Base-by-base conservation (phyloP, 64 coral and sea anemone species). In the Montipora sp. region DNA sequence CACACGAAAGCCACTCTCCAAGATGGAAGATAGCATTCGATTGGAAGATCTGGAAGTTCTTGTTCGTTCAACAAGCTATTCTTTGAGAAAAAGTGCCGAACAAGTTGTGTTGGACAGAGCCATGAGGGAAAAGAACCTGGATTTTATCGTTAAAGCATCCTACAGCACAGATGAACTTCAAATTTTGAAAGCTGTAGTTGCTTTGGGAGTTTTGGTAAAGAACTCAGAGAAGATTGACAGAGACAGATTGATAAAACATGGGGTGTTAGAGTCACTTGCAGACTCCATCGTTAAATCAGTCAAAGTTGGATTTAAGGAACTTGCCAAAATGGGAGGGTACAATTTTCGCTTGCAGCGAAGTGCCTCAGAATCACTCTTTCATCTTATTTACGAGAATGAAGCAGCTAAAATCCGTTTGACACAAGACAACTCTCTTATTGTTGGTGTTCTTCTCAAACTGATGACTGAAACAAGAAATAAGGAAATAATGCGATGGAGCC, bases 341-440 rank as follows among this genome's bases (percentile, higher is more conserved):
- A 78, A 99, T 66, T 66, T 90, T 43, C 90, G 87, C 44, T 88
- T 96, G 70, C 98, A 99, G 59, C 73, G 89, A 50, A 47, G 95
- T 58, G 88, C 89, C 0, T 92, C 92, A 12, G 77, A 92, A 20
- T 92, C 98, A 4, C 66, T 99, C 7, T 99, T 96, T 94, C 94
- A 99, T 58, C 66, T 99, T 3, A 74, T 99, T 66, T 94, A 89
- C n/a, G 98, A 99, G 27, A 86, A 96, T 8, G 94, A 98, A 23
- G 36, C 68, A 9, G 51, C 90, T 0, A 99, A 96, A 77, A 63
- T 90, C 65, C 36, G 75, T 57, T 89, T 99, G 1, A 61, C 80
- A 1, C 48, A 89, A 48, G 60, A 78, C 5, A 94, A 92, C 45
- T 87, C 98, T 4, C 80, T 83, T 8, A 80, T 96, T 15, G 36